Base-by-base conservation (phyloP, 1,140 invertebrate species). In the Physella acuta region DNA sequence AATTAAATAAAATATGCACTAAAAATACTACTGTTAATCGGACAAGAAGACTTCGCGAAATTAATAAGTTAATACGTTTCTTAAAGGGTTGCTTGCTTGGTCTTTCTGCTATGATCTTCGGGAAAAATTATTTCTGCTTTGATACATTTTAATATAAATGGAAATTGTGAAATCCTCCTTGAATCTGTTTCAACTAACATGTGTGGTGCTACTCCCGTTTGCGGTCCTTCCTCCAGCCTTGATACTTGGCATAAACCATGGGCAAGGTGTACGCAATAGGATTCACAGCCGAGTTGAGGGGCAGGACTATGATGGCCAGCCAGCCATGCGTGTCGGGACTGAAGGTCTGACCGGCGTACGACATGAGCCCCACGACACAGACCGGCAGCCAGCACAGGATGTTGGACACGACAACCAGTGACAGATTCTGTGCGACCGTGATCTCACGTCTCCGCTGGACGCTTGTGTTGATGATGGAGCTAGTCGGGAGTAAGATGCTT, bases 311-410 rank as follows among this genome's bases (percentile, higher is more conserved):
- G 1, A 76, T 73, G 8, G 66, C 71, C 2, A 60, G 51, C 71
- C 71, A 76, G 0, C 69, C 71, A 33, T 74, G 74, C 0, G 71
- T 69, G 17, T 72, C 73, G 4, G 61, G 56, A 17, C 66, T 49
- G 31, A 76, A 71, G 11, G 24, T 8, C 4, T 31, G 17, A 3
- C 71, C 73, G 36, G 3, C 39, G 26, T 72, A 36, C 28, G 75
- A 60, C 49, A 72, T 39, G 16, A 76, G 62, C 73, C 77, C 77
- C 71, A 78, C 77, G 30, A 73, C 28, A 33, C 72, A 69, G 31
- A 78, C 67, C 2, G 75, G 75, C 64, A 75, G 75, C 76, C 73
- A 75, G 51, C 75, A 76, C 0, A 73, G 17, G 53, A 75, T 76
- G 55, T 78, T 68, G 1, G 70, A 71, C 39, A 75, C 39, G 0